These are phyloP conservation scores for Hafferia zeledoni DNA, from an alignment of 2,797 vertebrate genomes.

Conservation along the genomic window DNA sequence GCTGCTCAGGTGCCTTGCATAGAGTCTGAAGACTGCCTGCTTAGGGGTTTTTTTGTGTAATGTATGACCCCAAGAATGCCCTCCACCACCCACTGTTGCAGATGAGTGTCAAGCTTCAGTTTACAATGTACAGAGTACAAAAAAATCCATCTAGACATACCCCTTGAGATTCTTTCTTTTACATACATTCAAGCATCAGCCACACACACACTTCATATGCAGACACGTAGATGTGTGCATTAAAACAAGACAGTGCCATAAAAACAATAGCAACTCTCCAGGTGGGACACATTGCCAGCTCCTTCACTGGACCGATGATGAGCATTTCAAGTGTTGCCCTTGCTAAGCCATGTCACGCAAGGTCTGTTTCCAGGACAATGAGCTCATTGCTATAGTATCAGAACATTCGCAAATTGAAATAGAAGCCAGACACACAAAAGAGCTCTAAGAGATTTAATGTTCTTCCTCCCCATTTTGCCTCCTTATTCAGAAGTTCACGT, in stretches of 20 bases:
- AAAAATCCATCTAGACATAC: background rate
- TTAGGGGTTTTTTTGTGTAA: background rate
- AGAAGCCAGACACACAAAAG: background rate
- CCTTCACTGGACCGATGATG: background rate
- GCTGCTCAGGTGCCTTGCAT: background rate
- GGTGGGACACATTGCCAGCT: background rate
- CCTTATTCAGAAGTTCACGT: constrained; percentile 2
- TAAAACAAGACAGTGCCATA: background rate
- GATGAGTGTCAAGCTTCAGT: background rate
- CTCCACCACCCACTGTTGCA: background rate
- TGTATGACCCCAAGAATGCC: background rate
- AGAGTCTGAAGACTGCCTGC: background rate
- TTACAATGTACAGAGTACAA: background rate
- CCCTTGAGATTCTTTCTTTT: background rate
- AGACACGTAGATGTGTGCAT: background rate
- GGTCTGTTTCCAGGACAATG: background rate
- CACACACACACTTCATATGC: background rate
- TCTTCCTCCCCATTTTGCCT: background rate
- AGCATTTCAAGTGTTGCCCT: background rate
- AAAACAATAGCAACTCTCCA: background rate
- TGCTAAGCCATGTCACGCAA: background rate
- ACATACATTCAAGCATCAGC: background rate
- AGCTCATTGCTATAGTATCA: background rate
- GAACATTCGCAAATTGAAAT: background rate
- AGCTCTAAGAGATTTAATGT: background rate